phyloP scores from a whole-genome alignment of 2,113 vertebrate genomes.

The Callipepla californica region DNA sequence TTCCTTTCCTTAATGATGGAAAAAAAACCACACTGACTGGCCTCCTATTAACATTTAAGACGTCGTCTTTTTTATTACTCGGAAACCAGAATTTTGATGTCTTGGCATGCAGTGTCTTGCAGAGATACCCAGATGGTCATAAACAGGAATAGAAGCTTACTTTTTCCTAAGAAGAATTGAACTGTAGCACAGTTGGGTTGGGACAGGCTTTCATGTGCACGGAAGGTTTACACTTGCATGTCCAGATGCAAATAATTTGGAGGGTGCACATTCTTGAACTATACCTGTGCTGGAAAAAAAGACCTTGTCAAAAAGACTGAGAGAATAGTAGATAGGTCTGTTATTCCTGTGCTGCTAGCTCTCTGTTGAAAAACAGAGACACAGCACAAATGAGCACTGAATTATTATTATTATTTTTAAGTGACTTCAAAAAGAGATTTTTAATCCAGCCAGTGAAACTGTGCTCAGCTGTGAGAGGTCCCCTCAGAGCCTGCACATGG shows the following conservation, averaged over 20 bases:
- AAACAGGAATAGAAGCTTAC: neutral
- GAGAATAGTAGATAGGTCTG: neutral
- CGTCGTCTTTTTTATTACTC: neutral
- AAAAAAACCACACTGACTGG: neutral
- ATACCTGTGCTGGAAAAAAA: neutral
- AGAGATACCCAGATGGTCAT: neutral
- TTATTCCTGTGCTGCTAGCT: neutral
- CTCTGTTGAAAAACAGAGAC: neutral
- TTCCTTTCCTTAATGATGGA: neutral
- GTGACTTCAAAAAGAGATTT: neutral
- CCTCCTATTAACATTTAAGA: neutral
- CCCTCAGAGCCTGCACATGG: neutral
- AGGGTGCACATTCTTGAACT: neutral
- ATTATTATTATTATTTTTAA: neutral
- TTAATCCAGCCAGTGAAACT: neutral
- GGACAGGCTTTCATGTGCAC: neutral
- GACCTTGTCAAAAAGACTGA: neutral
- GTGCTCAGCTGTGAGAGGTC: neutral
- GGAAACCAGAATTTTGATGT: neutral
- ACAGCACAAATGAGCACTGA: neutral
- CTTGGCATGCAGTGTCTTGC: neutral
- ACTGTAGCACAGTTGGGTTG: neutral
- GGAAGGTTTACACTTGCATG: neutral
- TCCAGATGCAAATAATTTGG: constrained; percentile 12
- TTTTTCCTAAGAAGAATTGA: neutral